A percentile compares a stretch with the other conserved stretches of the same genome.
Evolutionary conservation across 1,140 invertebrate species (phyloP).

Genomic region (Magallana angulata): DNA sequence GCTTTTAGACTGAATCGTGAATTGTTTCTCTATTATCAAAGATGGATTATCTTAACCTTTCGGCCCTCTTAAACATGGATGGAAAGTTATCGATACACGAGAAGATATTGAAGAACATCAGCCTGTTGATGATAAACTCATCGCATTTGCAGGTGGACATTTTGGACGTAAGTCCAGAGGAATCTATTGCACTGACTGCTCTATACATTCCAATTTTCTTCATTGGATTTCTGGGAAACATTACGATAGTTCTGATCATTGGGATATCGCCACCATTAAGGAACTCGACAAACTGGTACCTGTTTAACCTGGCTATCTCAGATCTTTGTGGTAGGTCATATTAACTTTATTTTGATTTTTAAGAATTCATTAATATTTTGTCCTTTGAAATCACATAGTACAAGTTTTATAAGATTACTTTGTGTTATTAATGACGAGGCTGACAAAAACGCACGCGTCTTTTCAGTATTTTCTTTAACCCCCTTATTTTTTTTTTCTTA

Average conservation of each 20-base stretch:
- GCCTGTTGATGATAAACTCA: conserved; percentile 3
- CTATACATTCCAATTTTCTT: conserved; percentile 61
- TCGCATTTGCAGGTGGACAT: not conserved
- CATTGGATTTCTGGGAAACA: conserved; percentile 62
- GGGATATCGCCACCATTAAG: conserved; percentile 54
- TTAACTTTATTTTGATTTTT: too few relatives aligned
- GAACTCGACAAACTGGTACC: conserved; percentile 64
- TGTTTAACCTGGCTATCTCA: conserved; percentile 66
- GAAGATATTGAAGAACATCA: not conserved
- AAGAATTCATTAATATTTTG: too few relatives aligned
- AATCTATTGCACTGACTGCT: not conserved
- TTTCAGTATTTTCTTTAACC: too few relatives aligned
- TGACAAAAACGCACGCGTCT: too few relatives aligned
- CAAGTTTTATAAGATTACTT: too few relatives aligned
- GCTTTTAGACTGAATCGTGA: too few relatives aligned
- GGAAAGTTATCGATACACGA: not conserved
- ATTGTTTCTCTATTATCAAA: not conserved
- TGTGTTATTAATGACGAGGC: too few relatives aligned
- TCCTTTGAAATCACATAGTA: too few relatives aligned
- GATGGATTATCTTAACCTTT: not conserved
- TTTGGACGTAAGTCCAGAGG: not conserved
- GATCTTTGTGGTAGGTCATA: conserved; percentile 63
- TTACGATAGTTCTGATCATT: conserved; percentile 59
- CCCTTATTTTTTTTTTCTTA: too few relatives aligned
- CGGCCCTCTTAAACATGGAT: not conserved